Evolutionary conservation across 2,797 vertebrate species (phyloP).

Genomic region (Dendrocincla tyrannina): DNA sequence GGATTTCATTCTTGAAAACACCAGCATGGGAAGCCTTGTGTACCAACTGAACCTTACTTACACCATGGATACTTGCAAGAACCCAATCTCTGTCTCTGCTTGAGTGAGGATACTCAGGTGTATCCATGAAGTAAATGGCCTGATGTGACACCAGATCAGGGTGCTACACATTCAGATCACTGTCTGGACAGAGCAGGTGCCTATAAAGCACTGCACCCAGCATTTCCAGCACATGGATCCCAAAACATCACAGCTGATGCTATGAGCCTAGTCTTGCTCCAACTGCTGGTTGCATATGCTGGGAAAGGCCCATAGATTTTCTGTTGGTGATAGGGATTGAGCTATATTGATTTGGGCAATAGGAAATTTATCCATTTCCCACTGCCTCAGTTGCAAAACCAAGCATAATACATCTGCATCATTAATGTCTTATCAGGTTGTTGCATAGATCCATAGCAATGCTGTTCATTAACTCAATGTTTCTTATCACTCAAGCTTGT

Average conservation of each 20-base stretch:
- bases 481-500: not conserved
- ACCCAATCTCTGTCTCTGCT: not conserved
- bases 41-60: not conserved
- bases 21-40: not conserved
- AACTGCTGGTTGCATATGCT: not conserved
- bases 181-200: not conserved
- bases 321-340: not conserved
- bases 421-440: not conserved
- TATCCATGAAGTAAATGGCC: not conserved
- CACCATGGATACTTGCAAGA: not conserved
- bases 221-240: not conserved
- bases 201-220: not conserved
- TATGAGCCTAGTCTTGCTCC: not conserved
- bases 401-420: not conserved
- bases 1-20: not conserved
- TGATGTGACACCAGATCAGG: not conserved
- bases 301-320: not conserved
- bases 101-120: not conserved
- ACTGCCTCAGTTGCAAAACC: not conserved
- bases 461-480: not conserved
- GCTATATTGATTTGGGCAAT: not conserved
- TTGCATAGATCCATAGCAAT: not conserved
- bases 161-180: rapidly evolving
- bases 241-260: not conserved
- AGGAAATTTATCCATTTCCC: not conserved